phyloP scores from a whole-genome alignment of 2,888 invertebrate genomes.

The Calephelis perditalis region DNA sequence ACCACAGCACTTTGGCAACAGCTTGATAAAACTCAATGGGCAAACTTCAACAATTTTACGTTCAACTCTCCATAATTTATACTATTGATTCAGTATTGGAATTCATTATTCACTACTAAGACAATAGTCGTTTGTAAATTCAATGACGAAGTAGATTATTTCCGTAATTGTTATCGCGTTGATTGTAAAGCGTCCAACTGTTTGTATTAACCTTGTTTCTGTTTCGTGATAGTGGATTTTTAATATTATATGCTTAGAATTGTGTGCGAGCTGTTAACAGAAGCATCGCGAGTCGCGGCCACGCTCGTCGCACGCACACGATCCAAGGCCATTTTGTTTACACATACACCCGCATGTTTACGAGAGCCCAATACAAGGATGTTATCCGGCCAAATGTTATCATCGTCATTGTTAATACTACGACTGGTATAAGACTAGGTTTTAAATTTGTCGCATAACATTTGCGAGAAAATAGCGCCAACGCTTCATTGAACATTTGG shows the following conservation, averaged over 20 bases:
- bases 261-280: constrained; percentile 50
- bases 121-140: neutral
- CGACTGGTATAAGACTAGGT: constrained; percentile 31
- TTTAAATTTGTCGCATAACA: constrained; percentile 47
- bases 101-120: constrained; percentile 17
- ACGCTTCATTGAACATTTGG: constrained; percentile 68
- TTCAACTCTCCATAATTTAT: no score
- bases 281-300: constrained; percentile 33
- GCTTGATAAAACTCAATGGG: constrained; percentile 33
- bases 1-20: constrained; percentile 45
- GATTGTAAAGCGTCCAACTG: constrained; percentile 1
- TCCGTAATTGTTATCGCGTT: constrained; percentile 1
- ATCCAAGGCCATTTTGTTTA: constrained; percentile 72
- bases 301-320: constrained; percentile 49
- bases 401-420: constrained; percentile 34
- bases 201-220: constrained; percentile 33
- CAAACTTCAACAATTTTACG: neutral
- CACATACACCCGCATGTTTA: constrained; percentile 62
- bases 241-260: constrained; percentile 46
- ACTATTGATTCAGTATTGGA: neutral
- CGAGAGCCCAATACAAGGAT: constrained; percentile 39
- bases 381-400: constrained; percentile 42
- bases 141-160: constrained; percentile 2
- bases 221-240: constrained; percentile 50
- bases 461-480: constrained; percentile 62